Evolutionary conservation across 2,113 vertebrate species (phyloP).

Genomic region (Bufo gargarizans): DNA sequence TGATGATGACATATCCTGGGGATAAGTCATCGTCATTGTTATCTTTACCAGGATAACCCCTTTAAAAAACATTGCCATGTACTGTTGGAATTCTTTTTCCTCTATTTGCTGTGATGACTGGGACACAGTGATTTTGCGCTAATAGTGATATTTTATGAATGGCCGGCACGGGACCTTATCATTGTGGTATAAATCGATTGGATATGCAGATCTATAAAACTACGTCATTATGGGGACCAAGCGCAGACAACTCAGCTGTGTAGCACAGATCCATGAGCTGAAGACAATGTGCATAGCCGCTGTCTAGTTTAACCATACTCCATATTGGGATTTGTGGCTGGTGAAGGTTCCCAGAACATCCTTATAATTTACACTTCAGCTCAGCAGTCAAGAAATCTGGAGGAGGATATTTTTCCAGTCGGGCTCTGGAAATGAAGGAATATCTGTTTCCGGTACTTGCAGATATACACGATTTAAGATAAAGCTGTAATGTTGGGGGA

Average conservation of each 20-base stretch:
- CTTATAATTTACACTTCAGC: not conserved
- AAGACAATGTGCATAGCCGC: not conserved
- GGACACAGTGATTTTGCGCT: too few species aligned
- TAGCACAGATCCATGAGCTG: not conserved
- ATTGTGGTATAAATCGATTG: too few species aligned
- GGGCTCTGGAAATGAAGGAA: not conserved
- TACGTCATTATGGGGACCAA: too few species aligned
- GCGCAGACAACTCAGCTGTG: not conserved
- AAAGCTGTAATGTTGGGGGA: not conserved
- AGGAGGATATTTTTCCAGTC: not conserved
- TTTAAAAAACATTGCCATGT: too few species aligned
- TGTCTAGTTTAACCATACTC: not conserved
- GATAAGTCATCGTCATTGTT: too few species aligned
- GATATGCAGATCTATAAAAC: too few species aligned
- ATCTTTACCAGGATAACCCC: too few species aligned
- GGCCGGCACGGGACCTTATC: too few species aligned
- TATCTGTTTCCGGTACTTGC: not conserved
- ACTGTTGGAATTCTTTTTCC: too few species aligned
- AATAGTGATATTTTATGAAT: too few species aligned
- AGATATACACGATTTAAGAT: not conserved
- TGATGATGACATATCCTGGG: too few species aligned
- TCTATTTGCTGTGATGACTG: too few species aligned
- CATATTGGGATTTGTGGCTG: not conserved
- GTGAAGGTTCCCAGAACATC: not conserved
- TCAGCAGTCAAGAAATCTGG: not conserved